Evolutionary conservation across 2,888 invertebrate genomes (phyloP).

Genomic region (Philhelius pedissequus): DNA sequence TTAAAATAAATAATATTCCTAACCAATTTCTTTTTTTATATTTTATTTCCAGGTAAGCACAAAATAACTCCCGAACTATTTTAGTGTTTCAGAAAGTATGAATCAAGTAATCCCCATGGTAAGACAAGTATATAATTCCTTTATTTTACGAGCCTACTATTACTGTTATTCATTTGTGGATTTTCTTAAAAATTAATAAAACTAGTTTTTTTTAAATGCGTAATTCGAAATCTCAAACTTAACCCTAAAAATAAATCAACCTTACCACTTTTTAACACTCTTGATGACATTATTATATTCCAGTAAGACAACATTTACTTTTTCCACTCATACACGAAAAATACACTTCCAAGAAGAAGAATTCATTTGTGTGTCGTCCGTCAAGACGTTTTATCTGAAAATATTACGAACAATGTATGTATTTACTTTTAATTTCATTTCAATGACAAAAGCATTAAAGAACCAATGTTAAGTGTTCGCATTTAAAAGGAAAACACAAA

Average conservation of each 20-base stretch:
- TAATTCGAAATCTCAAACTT: background rate
- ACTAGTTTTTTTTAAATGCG: background rate
- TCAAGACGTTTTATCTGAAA: background rate
- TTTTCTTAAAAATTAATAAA: background rate
- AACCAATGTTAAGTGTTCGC: slow-evolving; percentile 14
- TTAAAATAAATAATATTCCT: background rate
- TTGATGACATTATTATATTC: slow-evolving; percentile 6
- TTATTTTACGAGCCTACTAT: background rate
- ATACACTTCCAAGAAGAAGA: slow-evolving; percentile 13
- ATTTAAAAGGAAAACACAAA: background rate
- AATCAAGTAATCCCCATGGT: background rate
- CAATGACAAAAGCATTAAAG: slow-evolving; percentile 34
- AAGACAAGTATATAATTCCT: slow-evolving; percentile 17
- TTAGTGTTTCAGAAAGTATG: background rate
- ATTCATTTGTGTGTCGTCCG: background rate
- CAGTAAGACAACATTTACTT: slow-evolving; percentile 49
- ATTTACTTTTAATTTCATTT: slow-evolving; percentile 65
- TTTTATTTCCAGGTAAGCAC: background rate
- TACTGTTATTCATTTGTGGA: background rate
- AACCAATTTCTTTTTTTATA: background rate
- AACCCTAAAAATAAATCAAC: background rate
- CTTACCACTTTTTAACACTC: background rate
- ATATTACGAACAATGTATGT: slow-evolving; percentile 13
- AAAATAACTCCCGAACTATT: background rate
- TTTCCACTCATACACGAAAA: background rate